Conservation (phyloP, 53 echinoderm and acorn worm genomes). For the Echinometra lucunter region DNA sequence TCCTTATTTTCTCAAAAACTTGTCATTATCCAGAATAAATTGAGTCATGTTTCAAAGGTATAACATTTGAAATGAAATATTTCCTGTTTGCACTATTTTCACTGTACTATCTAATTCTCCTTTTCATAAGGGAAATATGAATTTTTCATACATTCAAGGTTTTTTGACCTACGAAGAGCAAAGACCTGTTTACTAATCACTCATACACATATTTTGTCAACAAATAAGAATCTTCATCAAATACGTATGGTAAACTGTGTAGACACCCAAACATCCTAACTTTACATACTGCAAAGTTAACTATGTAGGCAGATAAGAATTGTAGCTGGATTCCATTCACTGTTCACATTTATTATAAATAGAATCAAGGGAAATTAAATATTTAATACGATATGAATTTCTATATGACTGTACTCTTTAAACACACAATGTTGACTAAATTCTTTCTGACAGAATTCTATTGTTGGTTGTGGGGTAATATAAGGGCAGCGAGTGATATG, state of each 20-base stretch:
- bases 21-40: no score
- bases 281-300: background rate
- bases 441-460: slow-evolving; percentile 11
- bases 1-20: no score
- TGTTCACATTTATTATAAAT: no score
- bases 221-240: background rate
- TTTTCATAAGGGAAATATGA: background rate
- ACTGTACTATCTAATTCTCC: background rate
- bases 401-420: background rate
- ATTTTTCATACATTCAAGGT: background rate
- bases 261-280: background rate
- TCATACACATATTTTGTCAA: background rate
- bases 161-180: background rate
- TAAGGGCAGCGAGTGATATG: background rate
- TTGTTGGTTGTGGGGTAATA: background rate
- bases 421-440: slow-evolving; percentile 26
- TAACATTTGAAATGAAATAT: no score
- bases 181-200: background rate
- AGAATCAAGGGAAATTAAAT: background rate
- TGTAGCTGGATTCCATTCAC: background rate
- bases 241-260: background rate
- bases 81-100: no score
- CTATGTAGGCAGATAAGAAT: background rate
- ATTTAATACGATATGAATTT: slow-evolving; percentile 12
- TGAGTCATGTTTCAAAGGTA: no score